Evolutionary conservation across 1,140 invertebrate genomes (phyloP), one percentile per base, ranked within the genome.

Genomic region (Eufriesea mexicana): DNA sequence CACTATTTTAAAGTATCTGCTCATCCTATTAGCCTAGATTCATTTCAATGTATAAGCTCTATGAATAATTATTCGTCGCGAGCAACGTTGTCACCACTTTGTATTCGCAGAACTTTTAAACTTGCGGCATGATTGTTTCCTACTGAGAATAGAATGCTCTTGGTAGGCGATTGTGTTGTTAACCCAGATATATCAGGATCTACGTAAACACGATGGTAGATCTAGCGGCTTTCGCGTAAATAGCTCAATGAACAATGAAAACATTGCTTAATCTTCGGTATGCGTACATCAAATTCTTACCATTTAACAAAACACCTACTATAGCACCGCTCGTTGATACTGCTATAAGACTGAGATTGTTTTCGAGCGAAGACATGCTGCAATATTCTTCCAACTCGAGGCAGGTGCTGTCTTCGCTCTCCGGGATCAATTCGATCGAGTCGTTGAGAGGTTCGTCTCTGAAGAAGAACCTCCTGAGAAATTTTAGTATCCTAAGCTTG

Each of bases 401-500:
- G 86, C 96, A 97, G 12, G 94, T 95, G n/a, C 95, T 95, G n/a
- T 95, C 94, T 28, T 95, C 94, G 5, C 95, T 95, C 16, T 95
- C 95, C 10, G 93, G 91, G 81, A 97, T 93, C 0, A 97, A 90
- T 61, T 95, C 91, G 28, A 97, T 95, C 57, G 92, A 94, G 8
- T 95, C 91, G 91, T 97, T 97, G n/a, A 97, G 92, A 0, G 96
- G 96, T 87, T 97, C 96, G 79, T 97, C 96, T 23, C 94, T 94
- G 94, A 97, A 97, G 94, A 97, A 97, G 90, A 95, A 96, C 88
- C 94, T 93, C 72, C 94, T 93, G 0, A 96, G 91, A 90, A 96
- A 96, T 14, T 95, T 93, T 4, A 96, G 90, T 0, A 96, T 94
- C n/a, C 90, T 90, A 0, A 95, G 92, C 74, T 93, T 94, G 81